Conservation (phyloP, 2,797 vertebrate genomes). For the Mormyrus hasselquistii region DNA sequence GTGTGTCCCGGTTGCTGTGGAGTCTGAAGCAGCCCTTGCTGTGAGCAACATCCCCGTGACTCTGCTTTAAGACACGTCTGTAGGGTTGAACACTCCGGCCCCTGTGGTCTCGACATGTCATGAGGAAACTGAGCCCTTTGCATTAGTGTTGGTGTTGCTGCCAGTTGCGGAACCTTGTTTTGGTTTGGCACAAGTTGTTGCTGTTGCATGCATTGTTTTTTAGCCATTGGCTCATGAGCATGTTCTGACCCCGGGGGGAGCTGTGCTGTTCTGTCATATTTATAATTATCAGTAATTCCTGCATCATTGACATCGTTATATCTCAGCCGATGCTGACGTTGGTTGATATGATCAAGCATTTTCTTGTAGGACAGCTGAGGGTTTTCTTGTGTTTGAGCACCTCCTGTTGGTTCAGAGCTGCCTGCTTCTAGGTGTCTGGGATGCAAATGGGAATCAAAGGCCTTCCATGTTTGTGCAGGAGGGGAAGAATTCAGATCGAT, state of each 20-base stretch:
- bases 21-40: conserved; percentile 55
- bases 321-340: conserved; percentile 48
- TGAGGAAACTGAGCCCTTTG: conserved; percentile 62
- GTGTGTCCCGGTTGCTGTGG: conserved; percentile 59
- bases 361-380: conserved; percentile 52
- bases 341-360: conserved; percentile 37
- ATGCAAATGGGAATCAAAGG: conserved; percentile 60
- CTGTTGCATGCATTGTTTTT: conserved; percentile 66
- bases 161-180: conserved; percentile 33
- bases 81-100: conserved; percentile 18
- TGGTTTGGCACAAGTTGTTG: conserved; percentile 54
- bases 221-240: conserved; percentile 59
- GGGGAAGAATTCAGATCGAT: conserved; percentile 66
- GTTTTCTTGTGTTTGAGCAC: conserved; percentile 54
- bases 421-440: conserved; percentile 58
- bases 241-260: conserved; percentile 40
- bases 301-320: conserved; percentile 51
- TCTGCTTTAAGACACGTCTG: conserved; percentile 59
- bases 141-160: conserved; percentile 15
- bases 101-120: conserved; percentile 56
- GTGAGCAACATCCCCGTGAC: conserved; percentile 51
- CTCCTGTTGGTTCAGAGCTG: conserved; percentile 56
- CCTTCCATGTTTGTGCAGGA: conserved; percentile 41
- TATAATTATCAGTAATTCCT: conserved; percentile 31
- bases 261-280: conserved; percentile 37